These are phyloP conservation scores for Notodonta dromedarius DNA, from an alignment of 2,888 invertebrate species.

Conservation along the genomic window DNA sequence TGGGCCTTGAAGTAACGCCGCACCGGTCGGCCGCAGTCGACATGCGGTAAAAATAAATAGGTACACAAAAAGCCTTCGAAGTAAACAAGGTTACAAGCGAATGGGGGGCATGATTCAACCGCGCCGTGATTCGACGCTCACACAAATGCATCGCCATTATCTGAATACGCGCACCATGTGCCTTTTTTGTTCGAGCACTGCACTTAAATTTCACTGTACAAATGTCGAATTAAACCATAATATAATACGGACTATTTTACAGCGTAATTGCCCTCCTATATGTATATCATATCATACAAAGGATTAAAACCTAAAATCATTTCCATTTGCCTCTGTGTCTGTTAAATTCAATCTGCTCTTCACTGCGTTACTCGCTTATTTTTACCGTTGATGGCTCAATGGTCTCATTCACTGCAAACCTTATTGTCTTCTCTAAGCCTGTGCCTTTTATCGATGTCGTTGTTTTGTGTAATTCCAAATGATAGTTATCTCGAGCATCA, in stretches of 20 bases:
- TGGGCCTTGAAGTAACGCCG: slow-evolving; percentile 63
- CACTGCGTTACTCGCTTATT: slow-evolving; percentile 51
- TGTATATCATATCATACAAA: slow-evolving; percentile 34
- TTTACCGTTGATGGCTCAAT: slow-evolving; percentile 64
- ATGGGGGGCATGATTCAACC: slow-evolving; percentile 50
- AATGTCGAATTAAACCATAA: slow-evolving; percentile 45
- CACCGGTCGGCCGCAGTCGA: slow-evolving; percentile 53
- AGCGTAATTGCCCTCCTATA: slow-evolving; percentile 35
- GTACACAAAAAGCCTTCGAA: slow-evolving; percentile 56
- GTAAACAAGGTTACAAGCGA: slow-evolving; percentile 59
- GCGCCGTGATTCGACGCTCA: slow-evolving; percentile 54
- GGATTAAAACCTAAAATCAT: slow-evolving; percentile 32
- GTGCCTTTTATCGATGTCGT: slow-evolving; percentile 53
- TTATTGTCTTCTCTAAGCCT: slow-evolving; percentile 57
- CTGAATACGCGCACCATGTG: slow-evolving; percentile 46
- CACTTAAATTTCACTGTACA: slow-evolving; percentile 25
- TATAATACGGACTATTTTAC: slow-evolving; percentile 35
- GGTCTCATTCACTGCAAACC: slow-evolving; percentile 52
- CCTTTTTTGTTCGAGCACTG: slow-evolving; percentile 31
- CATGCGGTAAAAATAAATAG: slow-evolving; percentile 60
- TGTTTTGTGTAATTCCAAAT: slow-evolving; percentile 61
- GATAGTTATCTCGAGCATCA: slow-evolving; percentile 64
- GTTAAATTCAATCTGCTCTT: slow-evolving; percentile 50
- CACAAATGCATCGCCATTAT: slow-evolving; percentile 53
- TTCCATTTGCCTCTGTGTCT: slow-evolving; percentile 38